Conservation (phyloP, 1,140 invertebrate species). For the Teleogryllus occipitalis region DNA sequence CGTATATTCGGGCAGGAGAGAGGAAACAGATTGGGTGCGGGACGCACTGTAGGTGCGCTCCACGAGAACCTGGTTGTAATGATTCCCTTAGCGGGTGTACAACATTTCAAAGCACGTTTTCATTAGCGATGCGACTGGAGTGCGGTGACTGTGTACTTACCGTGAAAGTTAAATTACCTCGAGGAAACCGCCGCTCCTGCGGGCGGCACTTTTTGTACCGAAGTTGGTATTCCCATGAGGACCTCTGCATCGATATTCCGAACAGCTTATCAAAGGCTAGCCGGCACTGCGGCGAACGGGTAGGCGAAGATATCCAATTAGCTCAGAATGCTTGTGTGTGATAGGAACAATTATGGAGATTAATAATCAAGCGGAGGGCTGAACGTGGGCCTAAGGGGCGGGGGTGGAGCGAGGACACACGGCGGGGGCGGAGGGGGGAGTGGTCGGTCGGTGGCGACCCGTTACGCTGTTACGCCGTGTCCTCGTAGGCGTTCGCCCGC, state of each 20-base stretch:
- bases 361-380: background rate
- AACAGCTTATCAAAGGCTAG: background rate
- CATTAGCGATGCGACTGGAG: background rate
- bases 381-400: background rate
- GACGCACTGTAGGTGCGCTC: background rate
- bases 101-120: constrained; percentile 5
- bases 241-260: background rate
- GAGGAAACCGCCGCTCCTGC: background rate
- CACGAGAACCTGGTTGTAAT: background rate
- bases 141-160: background rate
- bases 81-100: background rate
- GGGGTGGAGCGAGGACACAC: background rate
- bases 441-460: too few species aligned
- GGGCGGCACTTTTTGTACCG: background rate
- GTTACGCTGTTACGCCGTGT: too few species aligned
- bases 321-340: background rate
- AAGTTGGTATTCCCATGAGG: background rate
- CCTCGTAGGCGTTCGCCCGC: too few species aligned
- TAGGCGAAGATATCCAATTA: constrained; percentile 1
- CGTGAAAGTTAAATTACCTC: background rate
- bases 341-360: background rate
- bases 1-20: background rate
- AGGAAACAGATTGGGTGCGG: background rate
- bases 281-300: too few species aligned
- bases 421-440: too few species aligned